Base-by-base conservation (phyloP, 2,888 invertebrate genomes). In the Lithophane semibrunnea region DNA sequence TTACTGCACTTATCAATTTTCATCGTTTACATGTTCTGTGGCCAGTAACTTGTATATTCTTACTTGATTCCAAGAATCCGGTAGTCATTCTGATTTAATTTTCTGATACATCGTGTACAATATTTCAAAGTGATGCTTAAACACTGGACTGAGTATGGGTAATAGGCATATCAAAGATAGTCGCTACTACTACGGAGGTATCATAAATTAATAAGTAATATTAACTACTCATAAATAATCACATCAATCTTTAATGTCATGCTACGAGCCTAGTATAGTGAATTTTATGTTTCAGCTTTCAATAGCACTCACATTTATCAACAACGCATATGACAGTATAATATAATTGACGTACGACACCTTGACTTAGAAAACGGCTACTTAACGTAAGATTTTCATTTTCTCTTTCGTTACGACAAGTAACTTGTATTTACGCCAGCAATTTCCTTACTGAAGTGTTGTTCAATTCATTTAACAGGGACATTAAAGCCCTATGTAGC, bases 1-100 rank as follows among this genome's bases (percentile, higher is more conserved):
- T 91, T 83, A 85, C 84, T 85, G 86, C 85, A 89, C 84, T 86
- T 89, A 90, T 90, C 90, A 86, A 89, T 88, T 88, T 89, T 89
- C 87, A 91, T 89, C 89, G 90, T 90, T 89, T 88, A 88, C 88
- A 85, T 86, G 86, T 86, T 83, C 86, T 84, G 83, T 79, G 86
- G 79, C 77, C 83, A 78, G 83, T 77, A 85, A 87, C 87, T 82
- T 79, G 87, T 83, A 87, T 85, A 87, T 86, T 88, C 79, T 80
- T 82, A 70, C 79, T 81, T 78, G 79, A 87, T 89, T 83, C 79
- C 64, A 80, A 66, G 79, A 75, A 82, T 83, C 86, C 88, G 86
- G 83, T 79, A 75, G 85, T 89, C 82, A 85, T 86, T 80, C 77
- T 79, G 88, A 87, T 86, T 86, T 88, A 83, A 84, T 88, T 88